phyloP scores from a whole-genome alignment of 2,113 vertebrate species.

The Fulica atra region DNA sequence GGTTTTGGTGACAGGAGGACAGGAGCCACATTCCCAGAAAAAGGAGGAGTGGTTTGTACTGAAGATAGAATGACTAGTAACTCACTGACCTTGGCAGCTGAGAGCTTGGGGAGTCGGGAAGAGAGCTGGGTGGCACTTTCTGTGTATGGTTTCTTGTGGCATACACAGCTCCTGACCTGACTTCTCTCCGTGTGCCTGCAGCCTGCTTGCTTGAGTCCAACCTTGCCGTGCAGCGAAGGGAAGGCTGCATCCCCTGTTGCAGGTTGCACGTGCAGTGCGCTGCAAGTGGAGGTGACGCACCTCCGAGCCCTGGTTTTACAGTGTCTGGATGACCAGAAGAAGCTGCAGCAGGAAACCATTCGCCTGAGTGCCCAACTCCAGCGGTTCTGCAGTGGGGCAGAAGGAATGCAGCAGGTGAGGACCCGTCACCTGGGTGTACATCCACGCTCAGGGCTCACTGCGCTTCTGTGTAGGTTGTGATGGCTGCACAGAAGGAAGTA shows the following conservation, averaged over 20 bases:
- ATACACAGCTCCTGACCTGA: neutral
- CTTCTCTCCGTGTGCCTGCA: constrained; percentile 15
- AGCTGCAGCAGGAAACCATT: constrained; percentile 75
- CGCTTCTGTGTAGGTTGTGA: neutral
- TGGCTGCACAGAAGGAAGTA: neutral
- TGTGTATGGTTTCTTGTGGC: neutral
- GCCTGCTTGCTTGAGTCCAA: constrained; percentile 75
- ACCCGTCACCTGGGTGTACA: neutral
- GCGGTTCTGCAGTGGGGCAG: constrained; percentile 58
- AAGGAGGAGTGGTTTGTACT: neutral
- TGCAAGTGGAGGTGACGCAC: constrained; percentile 67
- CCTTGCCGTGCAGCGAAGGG: constrained; percentile 44
- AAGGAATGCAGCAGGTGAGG: constrained; percentile 73
- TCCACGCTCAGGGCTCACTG: neutral
- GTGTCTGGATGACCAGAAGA: constrained; percentile 79
- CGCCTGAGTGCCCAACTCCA: constrained; percentile 74
- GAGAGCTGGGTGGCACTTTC: neutral
- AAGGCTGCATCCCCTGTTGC: constrained; percentile 11
- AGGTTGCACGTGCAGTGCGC: constrained; percentile 69
- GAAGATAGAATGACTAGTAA: neutral
- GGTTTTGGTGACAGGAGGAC: neutral
- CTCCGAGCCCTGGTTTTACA: constrained; percentile 74
- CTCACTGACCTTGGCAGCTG: neutral
- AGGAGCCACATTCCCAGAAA: neutral
- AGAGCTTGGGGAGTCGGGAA: neutral